A percentile compares a stretch with the other conserved stretches of the same genome.
Evolutionary conservation across 1,140 invertebrate genomes (phyloP).

Genomic region (Drosophila bipectinata): DNA sequence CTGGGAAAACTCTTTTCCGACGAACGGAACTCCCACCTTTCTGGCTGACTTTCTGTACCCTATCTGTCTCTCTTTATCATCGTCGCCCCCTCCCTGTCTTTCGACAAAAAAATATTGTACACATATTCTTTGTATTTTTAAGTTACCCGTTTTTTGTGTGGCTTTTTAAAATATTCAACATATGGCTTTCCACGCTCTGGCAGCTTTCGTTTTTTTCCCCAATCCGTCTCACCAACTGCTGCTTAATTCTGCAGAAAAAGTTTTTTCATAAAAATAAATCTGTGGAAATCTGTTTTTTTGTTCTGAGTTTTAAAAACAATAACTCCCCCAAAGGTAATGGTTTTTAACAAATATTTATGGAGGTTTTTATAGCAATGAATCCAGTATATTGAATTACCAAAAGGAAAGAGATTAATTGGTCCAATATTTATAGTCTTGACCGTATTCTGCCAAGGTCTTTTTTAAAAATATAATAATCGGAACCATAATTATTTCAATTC

Average conservation of each 20-base stretch:
- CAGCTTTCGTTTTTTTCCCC: conserved; percentile 27
- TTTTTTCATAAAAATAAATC: conserved; percentile 33
- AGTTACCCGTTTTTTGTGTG: background rate
- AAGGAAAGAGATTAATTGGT: background rate
- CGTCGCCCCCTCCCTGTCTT: background rate
- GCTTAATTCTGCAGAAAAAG: conserved; percentile 26
- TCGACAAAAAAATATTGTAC: conserved; percentile 4
- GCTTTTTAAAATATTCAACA: conserved; percentile 5
- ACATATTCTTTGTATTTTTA: conserved; percentile 9
- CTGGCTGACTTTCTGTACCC: conserved; percentile 14
- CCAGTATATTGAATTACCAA: no score
- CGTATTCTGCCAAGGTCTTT: background rate
- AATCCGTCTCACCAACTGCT: conserved; percentile 5
- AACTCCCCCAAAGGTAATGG: no score
- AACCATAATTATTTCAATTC: conserved; percentile 26
- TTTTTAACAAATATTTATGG: no score
- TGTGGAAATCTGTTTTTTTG: background rate
- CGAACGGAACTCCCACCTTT: conserved; percentile 25
- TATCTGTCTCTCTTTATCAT: conserved; percentile 35
- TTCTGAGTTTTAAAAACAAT: conserved; percentile 1
- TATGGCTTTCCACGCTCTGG: conserved; percentile 1
- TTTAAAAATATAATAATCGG: background rate
- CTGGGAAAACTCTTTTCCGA: conserved; percentile 63
- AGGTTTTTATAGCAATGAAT: no score
- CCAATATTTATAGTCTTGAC: conserved; percentile 14